These are phyloP conservation scores for Polyodon spathula DNA, from an alignment of 2,113 vertebrate species.

Conservation along the genomic window DNA sequence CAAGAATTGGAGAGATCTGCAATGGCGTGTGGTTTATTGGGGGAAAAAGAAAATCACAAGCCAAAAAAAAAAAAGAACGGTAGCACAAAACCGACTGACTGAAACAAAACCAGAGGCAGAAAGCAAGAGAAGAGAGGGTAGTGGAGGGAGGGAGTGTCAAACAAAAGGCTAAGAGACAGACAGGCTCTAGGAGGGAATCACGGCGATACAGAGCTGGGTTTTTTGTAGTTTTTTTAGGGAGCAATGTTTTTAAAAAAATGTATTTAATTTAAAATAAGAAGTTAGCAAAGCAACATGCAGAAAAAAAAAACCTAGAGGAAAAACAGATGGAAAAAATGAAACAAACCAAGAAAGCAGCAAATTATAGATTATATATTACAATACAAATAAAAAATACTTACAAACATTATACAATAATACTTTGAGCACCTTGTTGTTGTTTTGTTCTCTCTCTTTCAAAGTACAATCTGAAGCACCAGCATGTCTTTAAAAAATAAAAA, in stretches of 20 bases:
- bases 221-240: too few species aligned
- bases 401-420: constrained; percentile 31
- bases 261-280: too few species aligned
- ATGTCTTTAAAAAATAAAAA: too few species aligned
- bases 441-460: too few species aligned
- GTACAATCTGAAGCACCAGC: too few species aligned
- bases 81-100: neutral
- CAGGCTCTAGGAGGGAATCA: too few species aligned
- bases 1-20: constrained; percentile 12
- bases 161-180: neutral
- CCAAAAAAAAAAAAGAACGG: neutral
- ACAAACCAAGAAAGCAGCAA: too few species aligned
- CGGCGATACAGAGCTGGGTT: neutral
- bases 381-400: constrained; percentile 36
- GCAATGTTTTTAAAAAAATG: too few species aligned
- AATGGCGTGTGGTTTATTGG: constrained; percentile 30
- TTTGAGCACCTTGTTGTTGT: constrained; percentile 30
- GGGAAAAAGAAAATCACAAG: constrained; percentile 8
- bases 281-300: too few species aligned
- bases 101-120: constrained; percentile 1
- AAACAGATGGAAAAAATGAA: too few species aligned
- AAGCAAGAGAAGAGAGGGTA: neutral
- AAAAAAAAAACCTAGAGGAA: too few species aligned
- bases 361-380: constrained; percentile 38
- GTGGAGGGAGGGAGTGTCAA: neutral